Conservation (phyloP, 2,888 invertebrate genomes). For the Andrena praecox region DNA sequence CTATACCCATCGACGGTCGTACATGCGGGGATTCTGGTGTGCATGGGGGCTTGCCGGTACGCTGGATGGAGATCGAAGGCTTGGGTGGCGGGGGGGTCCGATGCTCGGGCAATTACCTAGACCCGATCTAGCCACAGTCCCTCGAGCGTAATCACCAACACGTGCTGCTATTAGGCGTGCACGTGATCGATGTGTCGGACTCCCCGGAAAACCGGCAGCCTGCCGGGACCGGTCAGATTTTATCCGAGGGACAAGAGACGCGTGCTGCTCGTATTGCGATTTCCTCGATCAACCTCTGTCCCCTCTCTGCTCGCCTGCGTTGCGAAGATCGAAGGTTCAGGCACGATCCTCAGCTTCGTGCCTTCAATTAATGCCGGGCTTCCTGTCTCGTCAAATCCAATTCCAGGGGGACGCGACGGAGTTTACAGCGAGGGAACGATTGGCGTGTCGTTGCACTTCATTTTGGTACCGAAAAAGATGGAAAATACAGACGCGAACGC, state of each 20-base stretch:
- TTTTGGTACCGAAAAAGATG: too few relatives aligned
- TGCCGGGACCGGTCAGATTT: slow-evolving; percentile 64
- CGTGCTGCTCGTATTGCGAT: slow-evolving; percentile 41
- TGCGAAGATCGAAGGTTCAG: slow-evolving; percentile 15
- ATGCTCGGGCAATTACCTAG: slow-evolving; percentile 80
- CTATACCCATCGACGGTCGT: slow-evolving; percentile 63
- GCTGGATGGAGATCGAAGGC: slow-evolving; percentile 53
- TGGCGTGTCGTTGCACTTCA: too few relatives aligned
- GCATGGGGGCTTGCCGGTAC: slow-evolving; percentile 58
- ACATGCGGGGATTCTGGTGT: slow-evolving; percentile 54
- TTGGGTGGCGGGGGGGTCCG: slow-evolving; percentile 53
- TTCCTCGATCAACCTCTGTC: slow-evolving; percentile 4
- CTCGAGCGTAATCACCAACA: slow-evolving; percentile 82
- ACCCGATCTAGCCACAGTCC: slow-evolving; percentile 79
- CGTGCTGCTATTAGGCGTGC: slow-evolving; percentile 82
- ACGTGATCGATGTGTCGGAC: slow-evolving; percentile 80
- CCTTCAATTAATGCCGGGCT: slow-evolving; percentile 2
- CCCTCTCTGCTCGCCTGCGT: neutral
- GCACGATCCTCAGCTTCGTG: neutral
- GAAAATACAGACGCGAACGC: too few relatives aligned
- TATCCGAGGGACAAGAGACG: slow-evolving; percentile 58
- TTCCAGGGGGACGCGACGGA: too few relatives aligned
- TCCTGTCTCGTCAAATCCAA: too few relatives aligned
- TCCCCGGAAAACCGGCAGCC: slow-evolving; percentile 70
- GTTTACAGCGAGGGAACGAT: too few relatives aligned